These are phyloP conservation scores for Caenorhabditis imperialis DNA, from an alignment of 2,888 invertebrate genomes.

Conservation along the genomic window DNA sequence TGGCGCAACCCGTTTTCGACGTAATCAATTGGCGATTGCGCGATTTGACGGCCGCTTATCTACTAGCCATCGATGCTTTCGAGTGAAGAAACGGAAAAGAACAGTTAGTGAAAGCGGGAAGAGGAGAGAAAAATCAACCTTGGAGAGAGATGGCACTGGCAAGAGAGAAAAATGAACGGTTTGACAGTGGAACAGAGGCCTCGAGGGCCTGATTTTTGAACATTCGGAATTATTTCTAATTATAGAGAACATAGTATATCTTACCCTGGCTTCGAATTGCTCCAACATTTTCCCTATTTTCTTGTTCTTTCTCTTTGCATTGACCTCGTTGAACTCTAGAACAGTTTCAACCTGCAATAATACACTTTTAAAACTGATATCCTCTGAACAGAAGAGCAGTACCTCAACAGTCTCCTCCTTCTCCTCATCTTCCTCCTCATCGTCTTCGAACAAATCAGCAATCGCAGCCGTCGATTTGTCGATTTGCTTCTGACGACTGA, in stretches of 20 bases:
- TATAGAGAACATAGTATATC: slow-evolving; percentile 7
- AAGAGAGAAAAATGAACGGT: too few relatives aligned
- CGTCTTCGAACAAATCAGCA: slow-evolving; percentile 58
- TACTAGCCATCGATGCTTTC: slow-evolving; percentile 37
- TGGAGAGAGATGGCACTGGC: too few relatives aligned
- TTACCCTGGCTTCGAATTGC: slow-evolving; percentile 51
- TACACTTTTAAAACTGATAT: background rate
- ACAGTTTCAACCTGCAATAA: slow-evolving; percentile 35
- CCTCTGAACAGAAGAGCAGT: background rate
- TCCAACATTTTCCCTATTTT: slow-evolving; percentile 38
- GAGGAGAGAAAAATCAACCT: slow-evolving; percentile 29
- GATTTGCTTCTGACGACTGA: slow-evolving; percentile 69
- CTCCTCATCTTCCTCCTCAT: slow-evolving; percentile 51
- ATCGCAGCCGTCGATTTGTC: slow-evolving; percentile 64
- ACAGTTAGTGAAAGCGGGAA: slow-evolving; percentile 45
- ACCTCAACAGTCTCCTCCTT: slow-evolving; percentile 35
- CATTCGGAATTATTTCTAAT: too few relatives aligned
- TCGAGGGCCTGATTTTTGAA: too few relatives aligned
- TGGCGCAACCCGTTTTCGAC: slow-evolving; percentile 42
- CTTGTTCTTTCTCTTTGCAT: slow-evolving; percentile 53
- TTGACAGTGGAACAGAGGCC: too few relatives aligned
- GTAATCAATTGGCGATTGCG: slow-evolving; percentile 43
- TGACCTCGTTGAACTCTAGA: slow-evolving; percentile 53
- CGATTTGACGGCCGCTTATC: slow-evolving; percentile 39
- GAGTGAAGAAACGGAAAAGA: slow-evolving; percentile 22